Evolutionary conservation across 2,797 vertebrate genomes (phyloP), one percentile per base, ranked within the genome.

Genomic region (Gadopsis marmoratus): DNA sequence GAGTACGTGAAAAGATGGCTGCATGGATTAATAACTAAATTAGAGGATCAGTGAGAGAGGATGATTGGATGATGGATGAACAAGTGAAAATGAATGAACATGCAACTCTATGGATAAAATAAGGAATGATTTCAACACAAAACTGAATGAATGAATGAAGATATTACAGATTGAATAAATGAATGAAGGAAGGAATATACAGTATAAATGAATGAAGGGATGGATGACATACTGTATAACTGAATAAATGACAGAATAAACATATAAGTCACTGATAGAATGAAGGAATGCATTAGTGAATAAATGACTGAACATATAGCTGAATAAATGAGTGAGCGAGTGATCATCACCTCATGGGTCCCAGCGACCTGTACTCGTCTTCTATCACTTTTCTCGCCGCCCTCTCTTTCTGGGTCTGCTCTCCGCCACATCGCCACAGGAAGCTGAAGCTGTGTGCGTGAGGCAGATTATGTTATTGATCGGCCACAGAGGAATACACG

Each of bases 311-410:
- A 23, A 53, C 4, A 14, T 13, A 4, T 11, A 17, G 31, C 0
- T 51, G 45, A 71, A 39, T 41, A 4, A 53, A 16, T 19, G n/a
- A 10, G 74, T 12, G 2, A 47, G n/a, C 48, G 41, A 74, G 3
- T 19, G 56, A 85, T 91, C 89, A 98, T 91, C 89, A 98, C 97
- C 96, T 96, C 71, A 97, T 92, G 41, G 94, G 83, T 23, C 97
- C 97, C 69, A 98, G 95, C 47, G 95, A 94, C 67, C 89, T 92
- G 86, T 97, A 97, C 76, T 98, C 96, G 0, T 97, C 89, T 76
- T 89, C 81, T 81, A 98, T 95, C 75, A 97, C 93, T 45, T 85
- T 93, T 68, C 92, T 94, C 48, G 96, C 95, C 9, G 95, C 94
- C 68, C 87, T 90, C 86, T 97, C 96, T 84, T 85, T 94, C 7